Conservation (phyloP, 2,797 vertebrate species). For the Epinephelus coioides region DNA sequence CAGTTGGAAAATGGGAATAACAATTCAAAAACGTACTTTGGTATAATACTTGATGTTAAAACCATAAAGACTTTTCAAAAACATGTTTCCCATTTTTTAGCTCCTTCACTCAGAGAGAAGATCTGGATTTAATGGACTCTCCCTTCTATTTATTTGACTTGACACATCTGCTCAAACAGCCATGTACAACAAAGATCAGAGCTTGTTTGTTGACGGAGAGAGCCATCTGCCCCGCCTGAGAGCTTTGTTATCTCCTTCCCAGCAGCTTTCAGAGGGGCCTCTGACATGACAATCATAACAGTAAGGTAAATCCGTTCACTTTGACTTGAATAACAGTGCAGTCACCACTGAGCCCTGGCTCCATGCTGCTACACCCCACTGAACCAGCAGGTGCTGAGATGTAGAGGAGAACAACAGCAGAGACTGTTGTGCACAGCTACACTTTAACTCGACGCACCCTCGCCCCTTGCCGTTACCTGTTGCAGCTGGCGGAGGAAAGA, state of each 20-base stretch:
- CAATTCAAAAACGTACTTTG: not conserved
- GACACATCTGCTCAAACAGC: conserved; percentile 76
- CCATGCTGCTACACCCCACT: conserved; percentile 58
- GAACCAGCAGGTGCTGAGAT: conserved; percentile 54
- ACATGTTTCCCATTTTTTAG: conserved; percentile 23
- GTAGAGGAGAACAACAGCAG: conserved; percentile 28
- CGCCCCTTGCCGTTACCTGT: conserved; percentile 3
- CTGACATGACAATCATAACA: conserved; percentile 65
- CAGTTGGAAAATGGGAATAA: not conserved
- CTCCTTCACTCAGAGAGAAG: conserved; percentile 19
- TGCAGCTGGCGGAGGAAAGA: not conserved
- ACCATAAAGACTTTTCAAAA: not conserved
- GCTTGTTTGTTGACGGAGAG: conserved; percentile 70
- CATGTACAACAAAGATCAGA: conserved; percentile 58
- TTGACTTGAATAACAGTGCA: conserved; percentile 58
- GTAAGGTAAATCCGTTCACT: conserved; percentile 68
- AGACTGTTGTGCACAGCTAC: conserved; percentile 2
- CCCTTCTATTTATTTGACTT: conserved; percentile 75
- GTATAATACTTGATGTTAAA: not conserved
- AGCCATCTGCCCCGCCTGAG: conserved; percentile 46
- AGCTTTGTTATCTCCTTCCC: conserved; percentile 50
- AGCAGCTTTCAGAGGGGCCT: conserved; percentile 51
- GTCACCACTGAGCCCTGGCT: conserved; percentile 22
- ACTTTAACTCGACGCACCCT: no score
- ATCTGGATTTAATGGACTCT: conserved; percentile 72